phyloP scores from a whole-genome alignment of 1,140 invertebrate genomes.

The Dolichoris vasculosae region DNA sequence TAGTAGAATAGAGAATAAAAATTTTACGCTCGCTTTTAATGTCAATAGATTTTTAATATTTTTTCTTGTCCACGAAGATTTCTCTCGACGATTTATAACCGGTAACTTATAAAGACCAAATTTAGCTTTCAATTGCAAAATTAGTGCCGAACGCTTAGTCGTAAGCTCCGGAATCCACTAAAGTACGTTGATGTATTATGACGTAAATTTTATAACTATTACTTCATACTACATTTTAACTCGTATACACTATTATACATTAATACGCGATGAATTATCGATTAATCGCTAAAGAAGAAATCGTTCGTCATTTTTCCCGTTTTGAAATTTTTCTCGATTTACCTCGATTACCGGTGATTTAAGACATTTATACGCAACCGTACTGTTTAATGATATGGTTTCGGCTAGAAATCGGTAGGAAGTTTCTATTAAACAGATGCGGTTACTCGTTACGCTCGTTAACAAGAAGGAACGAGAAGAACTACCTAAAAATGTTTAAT shows the following conservation, averaged over 20 bases:
- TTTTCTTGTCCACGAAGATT: not conserved
- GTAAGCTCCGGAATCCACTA: not conserved
- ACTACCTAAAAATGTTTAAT: not conserved
- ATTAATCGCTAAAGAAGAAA: not conserved
- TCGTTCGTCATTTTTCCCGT: not conserved
- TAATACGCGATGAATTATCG: conserved; percentile 8
- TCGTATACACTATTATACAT: too few species aligned
- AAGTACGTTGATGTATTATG: not conserved
- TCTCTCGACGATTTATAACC: not conserved
- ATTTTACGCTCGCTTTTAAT: conserved; percentile 4
- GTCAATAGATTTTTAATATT: conserved; percentile 5
- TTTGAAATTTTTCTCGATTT: not conserved
- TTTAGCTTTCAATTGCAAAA: not conserved
- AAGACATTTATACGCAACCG: not conserved
- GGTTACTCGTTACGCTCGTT: too few species aligned
- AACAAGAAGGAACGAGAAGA: too few species aligned
- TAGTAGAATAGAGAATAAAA: not conserved
- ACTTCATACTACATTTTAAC: not conserved
- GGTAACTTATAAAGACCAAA: not conserved
- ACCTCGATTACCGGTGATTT: not conserved
- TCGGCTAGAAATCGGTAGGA: not conserved
- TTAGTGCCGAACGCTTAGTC: not conserved
- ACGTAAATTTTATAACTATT: conserved; percentile 12
- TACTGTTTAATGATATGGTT: not conserved
- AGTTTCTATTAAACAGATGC: not conserved